Conservation (phyloP, 2,888 invertebrate species). For the Orthonevra nobilis region DNA sequence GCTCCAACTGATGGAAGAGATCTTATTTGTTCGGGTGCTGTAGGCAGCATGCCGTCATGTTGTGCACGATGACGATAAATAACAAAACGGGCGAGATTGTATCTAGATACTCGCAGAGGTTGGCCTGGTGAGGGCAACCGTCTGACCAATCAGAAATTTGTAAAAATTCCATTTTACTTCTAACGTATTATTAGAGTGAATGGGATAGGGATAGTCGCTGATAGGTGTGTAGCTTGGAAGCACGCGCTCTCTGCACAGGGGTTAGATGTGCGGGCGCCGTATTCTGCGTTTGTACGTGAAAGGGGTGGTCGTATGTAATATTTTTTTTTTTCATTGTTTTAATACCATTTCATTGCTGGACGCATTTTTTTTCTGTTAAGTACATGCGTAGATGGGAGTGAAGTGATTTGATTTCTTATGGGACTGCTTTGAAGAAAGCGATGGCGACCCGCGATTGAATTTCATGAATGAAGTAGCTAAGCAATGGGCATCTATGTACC, state of each 20-base stretch:
- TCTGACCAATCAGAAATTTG: constrained; percentile 61
- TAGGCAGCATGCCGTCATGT: constrained; percentile 62
- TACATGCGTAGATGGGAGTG: constrained; percentile 56
- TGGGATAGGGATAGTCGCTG: constrained; percentile 57
- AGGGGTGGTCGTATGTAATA: constrained; percentile 47
- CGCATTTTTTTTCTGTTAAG: constrained; percentile 49
- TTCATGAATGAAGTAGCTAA: constrained; percentile 60
- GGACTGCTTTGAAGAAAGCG: constrained; percentile 30
- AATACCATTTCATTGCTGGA: constrained; percentile 31
- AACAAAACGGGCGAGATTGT: constrained; percentile 61
- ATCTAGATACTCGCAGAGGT: constrained; percentile 64
- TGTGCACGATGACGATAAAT: constrained; percentile 67
- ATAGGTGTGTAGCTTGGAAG: constrained; percentile 38
- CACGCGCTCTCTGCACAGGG: constrained; percentile 66
- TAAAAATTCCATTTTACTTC: constrained; percentile 45
- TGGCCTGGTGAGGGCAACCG: constrained; percentile 37
- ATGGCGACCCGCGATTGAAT: constrained; percentile 36
- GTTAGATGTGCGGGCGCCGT: constrained; percentile 56
- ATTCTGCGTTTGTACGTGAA: constrained; percentile 42
- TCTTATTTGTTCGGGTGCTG: constrained; percentile 49
- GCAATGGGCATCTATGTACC: too few relatives aligned
- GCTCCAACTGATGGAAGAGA: constrained; percentile 17
- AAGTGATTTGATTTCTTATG: constrained; percentile 37
- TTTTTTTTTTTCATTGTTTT: constrained; percentile 22
- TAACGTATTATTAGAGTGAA: constrained; percentile 62